A percentile compares a stretch with the other conserved stretches of the same genome.
phyloP scores from a whole-genome alignment of 2,113 vertebrate genomes.

The Grammomys surdaster region DNA sequence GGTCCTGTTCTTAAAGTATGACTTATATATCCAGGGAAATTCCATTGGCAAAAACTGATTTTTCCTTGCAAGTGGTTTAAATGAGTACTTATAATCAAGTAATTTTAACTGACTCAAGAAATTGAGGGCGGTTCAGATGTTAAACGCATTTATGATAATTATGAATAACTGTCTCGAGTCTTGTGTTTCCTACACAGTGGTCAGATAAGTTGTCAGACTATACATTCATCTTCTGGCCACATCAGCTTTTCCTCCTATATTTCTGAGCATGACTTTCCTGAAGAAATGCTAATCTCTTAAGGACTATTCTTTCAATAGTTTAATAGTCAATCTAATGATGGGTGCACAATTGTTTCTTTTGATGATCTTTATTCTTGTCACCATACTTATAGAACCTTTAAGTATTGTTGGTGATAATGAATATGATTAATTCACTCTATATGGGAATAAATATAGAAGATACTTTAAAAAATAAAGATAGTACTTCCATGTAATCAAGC shows the following conservation, averaged over 20 bases:
- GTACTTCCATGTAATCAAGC: neutral
- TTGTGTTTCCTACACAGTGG: neutral
- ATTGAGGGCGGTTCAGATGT: neutral
- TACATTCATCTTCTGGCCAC: neutral
- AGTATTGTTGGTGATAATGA: neutral
- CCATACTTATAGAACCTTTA: neutral
- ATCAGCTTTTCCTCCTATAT: no score
- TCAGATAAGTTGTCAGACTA: neutral
- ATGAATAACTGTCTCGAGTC: neutral
- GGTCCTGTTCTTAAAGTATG: neutral
- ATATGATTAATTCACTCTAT: neutral
- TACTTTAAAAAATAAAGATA: neutral
- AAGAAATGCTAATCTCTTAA: neutral
- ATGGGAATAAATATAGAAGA: neutral
- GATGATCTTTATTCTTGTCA: neutral
- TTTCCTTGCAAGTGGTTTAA: neutral
- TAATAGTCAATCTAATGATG: neutral
- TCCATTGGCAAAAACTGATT: neutral
- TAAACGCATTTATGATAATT: neutral
- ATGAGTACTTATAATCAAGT: neutral
- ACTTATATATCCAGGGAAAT: neutral
- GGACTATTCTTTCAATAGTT: neutral
- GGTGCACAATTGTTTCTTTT: no score
- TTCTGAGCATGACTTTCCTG: neutral
- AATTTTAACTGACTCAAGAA: neutral